These are phyloP conservation scores for Hyphantria cunea DNA, from an alignment of 1,140 invertebrate species.

Conservation along the genomic window DNA sequence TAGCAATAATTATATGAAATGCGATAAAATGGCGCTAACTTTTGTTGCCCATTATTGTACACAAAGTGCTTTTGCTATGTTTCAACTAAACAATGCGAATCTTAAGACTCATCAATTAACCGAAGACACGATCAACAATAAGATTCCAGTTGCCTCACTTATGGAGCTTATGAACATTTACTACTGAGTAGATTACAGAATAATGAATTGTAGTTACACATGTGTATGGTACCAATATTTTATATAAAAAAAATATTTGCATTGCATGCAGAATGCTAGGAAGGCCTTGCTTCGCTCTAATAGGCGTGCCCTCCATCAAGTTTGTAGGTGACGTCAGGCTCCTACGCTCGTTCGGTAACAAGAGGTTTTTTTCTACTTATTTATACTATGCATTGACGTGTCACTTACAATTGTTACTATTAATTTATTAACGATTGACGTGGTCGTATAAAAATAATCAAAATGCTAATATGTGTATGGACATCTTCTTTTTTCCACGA, in stretches of 20 bases:
- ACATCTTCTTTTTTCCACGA: slow-evolving; percentile 37
- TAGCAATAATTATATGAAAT: no score
- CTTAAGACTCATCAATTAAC: no score
- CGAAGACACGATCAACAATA: no score
- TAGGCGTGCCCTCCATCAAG: slow-evolving; percentile 70
- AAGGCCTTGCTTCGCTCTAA: slow-evolving; percentile 70
- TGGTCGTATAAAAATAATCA: neutral
- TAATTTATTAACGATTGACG: no score
- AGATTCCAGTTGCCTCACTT: neutral
- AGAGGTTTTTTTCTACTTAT: slow-evolving; percentile 50
- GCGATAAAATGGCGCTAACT: no score
- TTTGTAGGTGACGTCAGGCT: slow-evolving; percentile 66
- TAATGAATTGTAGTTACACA: neutral
- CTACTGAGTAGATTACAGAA: neutral
- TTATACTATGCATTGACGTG: slow-evolving; percentile 23
- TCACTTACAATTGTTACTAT: slow-evolving; percentile 11
- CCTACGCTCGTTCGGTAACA: slow-evolving; percentile 62
- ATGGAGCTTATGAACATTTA: neutral
- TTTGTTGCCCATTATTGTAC: no score
- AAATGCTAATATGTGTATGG: slow-evolving; percentile 21
- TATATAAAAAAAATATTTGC: slow-evolving; percentile 43
- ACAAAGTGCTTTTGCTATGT: no score
- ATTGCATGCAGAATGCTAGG: slow-evolving; percentile 63
- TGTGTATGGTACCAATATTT: neutral
- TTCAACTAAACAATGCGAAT: no score